Percentiles rank a stretch among this genome's conserved stretches.
Conservation (phyloP, 53 echinoderm and acorn worm genomes). For the Henricia sp. region DNA sequence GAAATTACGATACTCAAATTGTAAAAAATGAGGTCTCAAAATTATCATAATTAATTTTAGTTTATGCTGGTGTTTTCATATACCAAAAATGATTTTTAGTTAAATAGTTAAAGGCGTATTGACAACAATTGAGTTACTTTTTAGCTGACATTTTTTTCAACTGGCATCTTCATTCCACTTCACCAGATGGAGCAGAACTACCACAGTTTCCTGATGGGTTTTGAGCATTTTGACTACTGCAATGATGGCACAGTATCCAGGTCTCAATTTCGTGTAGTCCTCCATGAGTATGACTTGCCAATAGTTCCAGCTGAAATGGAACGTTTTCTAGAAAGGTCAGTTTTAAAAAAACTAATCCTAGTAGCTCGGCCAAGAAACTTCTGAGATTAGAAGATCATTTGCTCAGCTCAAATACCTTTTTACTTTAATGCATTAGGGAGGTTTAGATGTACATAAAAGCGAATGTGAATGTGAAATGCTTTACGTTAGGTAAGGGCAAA, state of each 20-base stretch:
- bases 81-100: too few species aligned
- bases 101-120: neutral
- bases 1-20: too few species aligned
- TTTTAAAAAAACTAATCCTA: too few species aligned
- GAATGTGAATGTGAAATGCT: too few species aligned
- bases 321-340: slow-evolving; percentile 88
- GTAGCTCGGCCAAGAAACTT: too few species aligned
- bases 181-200: slow-evolving; percentile 87
- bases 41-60: neutral
- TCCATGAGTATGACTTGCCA: slow-evolving; percentile 75
- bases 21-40: neutral
- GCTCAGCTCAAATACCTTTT: too few species aligned
- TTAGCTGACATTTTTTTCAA: neutral
- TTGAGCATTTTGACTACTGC: slow-evolving; percentile 76
- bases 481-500: too few species aligned
- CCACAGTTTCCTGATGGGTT: slow-evolving; percentile 76
- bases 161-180: slow-evolving; percentile 7
- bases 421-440: too few species aligned
- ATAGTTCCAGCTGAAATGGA: slow-evolving; percentile 79
- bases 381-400: too few species aligned
- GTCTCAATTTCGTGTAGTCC: slow-evolving; percentile 73
- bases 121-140: neutral
- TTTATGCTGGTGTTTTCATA: too few species aligned
- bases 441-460: too few species aligned
- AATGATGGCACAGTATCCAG: slow-evolving; percentile 74